Percentiles rank a stretch among this genome's conserved stretches.
These are phyloP conservation scores for Bradysia coprophila DNA, from an alignment of 1,140 invertebrate species.

Conservation along the genomic window DNA sequence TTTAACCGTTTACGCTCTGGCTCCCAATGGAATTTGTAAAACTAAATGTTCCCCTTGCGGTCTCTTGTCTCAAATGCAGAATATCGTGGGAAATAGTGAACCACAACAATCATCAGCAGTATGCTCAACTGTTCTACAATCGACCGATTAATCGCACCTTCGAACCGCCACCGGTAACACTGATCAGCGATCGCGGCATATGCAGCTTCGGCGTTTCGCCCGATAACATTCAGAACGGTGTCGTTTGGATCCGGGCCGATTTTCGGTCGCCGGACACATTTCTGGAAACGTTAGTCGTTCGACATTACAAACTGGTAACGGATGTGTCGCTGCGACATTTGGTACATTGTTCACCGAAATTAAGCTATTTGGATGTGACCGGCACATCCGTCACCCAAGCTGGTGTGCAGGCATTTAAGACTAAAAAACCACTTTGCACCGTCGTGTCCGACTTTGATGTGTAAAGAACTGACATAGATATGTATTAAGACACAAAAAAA, in stretches of 20 bases:
- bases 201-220: constrained; percentile 16
- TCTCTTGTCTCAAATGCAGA: too few relatives aligned
- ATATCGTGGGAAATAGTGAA: not conserved
- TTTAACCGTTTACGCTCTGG: too few relatives aligned
- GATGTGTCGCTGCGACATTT: constrained; percentile 40
- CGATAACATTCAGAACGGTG: constrained; percentile 14
- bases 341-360: constrained; percentile 31
- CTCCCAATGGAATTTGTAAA: too few relatives aligned
- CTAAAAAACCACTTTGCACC: constrained; percentile 27
- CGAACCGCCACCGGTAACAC: not conserved
- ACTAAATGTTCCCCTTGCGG: too few relatives aligned
- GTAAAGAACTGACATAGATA: too few relatives aligned
- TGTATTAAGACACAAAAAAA: too few relatives aligned
- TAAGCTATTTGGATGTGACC: constrained; percentile 37
- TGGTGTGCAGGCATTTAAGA: constrained; percentile 33
- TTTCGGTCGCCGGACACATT: constrained; percentile 16
- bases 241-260: constrained; percentile 20
- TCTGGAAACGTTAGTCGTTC: constrained; percentile 22
- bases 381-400: constrained; percentile 33
- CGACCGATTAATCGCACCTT: not conserved
- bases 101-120: not conserved
- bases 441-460: constrained; percentile 25
- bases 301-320: constrained; percentile 40
- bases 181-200: constrained; percentile 16
- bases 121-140: not conserved